Conservation (phyloP, 1,140 invertebrate species). For the Magallana gigas region DNA sequence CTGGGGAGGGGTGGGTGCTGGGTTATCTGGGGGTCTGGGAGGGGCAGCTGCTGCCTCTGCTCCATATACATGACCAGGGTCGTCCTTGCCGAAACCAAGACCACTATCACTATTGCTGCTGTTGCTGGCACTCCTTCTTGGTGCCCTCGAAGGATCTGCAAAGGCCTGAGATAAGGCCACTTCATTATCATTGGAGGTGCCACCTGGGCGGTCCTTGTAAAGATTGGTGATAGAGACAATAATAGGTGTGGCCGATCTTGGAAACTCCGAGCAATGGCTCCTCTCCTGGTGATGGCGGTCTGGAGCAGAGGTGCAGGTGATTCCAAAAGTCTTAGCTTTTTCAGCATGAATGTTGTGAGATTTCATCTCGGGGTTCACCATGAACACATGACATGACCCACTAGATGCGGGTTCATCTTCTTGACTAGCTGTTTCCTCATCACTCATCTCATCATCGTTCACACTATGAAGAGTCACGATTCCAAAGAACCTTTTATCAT, state of each 20-base stretch:
- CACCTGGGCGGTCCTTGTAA: slow-evolving; percentile 71
- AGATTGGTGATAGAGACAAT: slow-evolving; percentile 81
- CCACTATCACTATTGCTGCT: slow-evolving; percentile 97
- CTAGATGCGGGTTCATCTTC: slow-evolving; percentile 81
- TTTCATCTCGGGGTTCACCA: slow-evolving; percentile 90
- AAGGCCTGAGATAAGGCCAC: slow-evolving; percentile 75
- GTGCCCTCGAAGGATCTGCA: slow-evolving; percentile 79
- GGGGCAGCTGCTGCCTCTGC: background rate
- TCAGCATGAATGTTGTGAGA: slow-evolving; percentile 86
- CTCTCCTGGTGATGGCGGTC: slow-evolving; percentile 81
- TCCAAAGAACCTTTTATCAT: slow-evolving; percentile 94
- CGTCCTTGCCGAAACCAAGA: slow-evolving; percentile 91
- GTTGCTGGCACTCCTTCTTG: slow-evolving; percentile 84
- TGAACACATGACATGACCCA: slow-evolving; percentile 97
- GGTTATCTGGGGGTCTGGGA: slow-evolving; percentile 41
- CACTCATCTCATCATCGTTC: slow-evolving; percentile 67
- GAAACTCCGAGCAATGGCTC: slow-evolving; percentile 89
- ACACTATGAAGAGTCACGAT: slow-evolving; percentile 88
- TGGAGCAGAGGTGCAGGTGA: slow-evolving; percentile 85
- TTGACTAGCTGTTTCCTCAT: slow-evolving; percentile 63
- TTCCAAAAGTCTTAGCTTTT: slow-evolving; percentile 88
- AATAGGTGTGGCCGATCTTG: slow-evolving; percentile 91
- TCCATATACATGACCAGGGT: slow-evolving; percentile 85
- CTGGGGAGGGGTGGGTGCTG: slow-evolving; percentile 40
- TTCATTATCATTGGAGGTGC: slow-evolving; percentile 81